A percentile compares a stretch with the other conserved stretches of the same genome.
Evolutionary conservation across 2,113 vertebrate species (phyloP).

Genomic region (Sphyrna mokarran): DNA sequence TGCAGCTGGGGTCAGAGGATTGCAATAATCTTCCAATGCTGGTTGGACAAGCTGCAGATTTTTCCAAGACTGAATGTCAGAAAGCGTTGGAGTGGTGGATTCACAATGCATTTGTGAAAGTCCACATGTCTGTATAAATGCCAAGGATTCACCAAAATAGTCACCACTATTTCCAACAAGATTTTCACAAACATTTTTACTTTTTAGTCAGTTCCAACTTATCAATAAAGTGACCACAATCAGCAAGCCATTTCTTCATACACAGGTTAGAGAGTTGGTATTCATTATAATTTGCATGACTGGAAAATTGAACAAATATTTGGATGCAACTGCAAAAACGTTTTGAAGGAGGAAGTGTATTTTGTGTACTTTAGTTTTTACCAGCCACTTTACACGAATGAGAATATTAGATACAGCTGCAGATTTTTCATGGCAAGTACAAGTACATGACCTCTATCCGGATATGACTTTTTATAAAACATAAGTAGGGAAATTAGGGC

Average conservation of each 20-base stretch:
- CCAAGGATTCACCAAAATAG: too few species aligned
- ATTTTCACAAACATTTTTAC: neutral
- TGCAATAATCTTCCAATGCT: neutral
- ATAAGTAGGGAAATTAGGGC: neutral
- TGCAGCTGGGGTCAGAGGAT: neutral
- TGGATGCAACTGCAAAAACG: neutral
- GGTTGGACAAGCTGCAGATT: neutral
- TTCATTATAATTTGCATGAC: neutral
- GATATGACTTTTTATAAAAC: neutral
- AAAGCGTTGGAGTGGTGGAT: neutral
- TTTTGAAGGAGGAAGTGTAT: neutral
- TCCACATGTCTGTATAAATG: neutral
- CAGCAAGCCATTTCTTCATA: neutral
- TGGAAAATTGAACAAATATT: neutral
- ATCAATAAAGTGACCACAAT: neutral
- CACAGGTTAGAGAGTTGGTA: neutral
- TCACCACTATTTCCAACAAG: neutral
- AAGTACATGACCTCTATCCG: neutral
- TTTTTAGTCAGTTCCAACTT: neutral
- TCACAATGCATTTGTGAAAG: neutral
- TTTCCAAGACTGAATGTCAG: neutral
- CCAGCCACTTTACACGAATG: neutral
- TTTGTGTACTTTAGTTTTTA: neutral
- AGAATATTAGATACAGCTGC: neutral
- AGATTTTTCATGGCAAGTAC: neutral